Evolutionary conservation across 1,140 invertebrate species (phyloP), one percentile per base, ranked within the genome.

Genomic region (Drosophila pseudoobscura): DNA sequence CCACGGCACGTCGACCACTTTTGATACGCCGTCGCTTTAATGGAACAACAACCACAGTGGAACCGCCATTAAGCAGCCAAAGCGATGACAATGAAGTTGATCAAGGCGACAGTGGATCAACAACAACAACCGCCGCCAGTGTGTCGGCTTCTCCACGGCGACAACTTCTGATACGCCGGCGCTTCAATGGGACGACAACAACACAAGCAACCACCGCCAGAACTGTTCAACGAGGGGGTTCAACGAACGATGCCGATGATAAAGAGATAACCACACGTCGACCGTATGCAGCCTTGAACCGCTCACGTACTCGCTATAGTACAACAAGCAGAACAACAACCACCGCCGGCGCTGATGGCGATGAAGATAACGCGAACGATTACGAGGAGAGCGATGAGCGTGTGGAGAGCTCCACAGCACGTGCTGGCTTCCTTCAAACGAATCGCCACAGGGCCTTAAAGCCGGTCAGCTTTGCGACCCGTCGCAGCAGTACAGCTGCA

Each of bases 401-500:
- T 20, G 55, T 60, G 9, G 13, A 45, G 5, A 31, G 45, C 0
- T 7, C 9, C 41, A 44, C 62, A 31, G 24, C 53, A 45, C 75
- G 75, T 4, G 47, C 62, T 0, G 76, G 60, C 31, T 85, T 84
- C 15, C 43, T 85, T 43, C 73, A 85, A 63, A 85, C 80, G 1
- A 84, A 84, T 17, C 76, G 80, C 1, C 80, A 84, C 65, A 68
- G 80, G 6, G 63, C 80, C 0, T 35, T 84, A 15, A 73, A 31
- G 9, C 49, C 53, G 8, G 61, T 47, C 0, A 57, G 1, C 8
- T 68, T 61, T 49, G 62, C 26, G 0, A 54, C 26, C 0, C 70
- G 64, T 6, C 65, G 65, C 41, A 75, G 64, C n/a, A 75, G 60
- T n/a, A 72, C 82, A 13, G 35, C 57, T 11, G 44, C 68, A 20